phyloP scores from a whole-genome alignment of 2,797 vertebrate species.

The Hylomyscus alleni region DNA sequence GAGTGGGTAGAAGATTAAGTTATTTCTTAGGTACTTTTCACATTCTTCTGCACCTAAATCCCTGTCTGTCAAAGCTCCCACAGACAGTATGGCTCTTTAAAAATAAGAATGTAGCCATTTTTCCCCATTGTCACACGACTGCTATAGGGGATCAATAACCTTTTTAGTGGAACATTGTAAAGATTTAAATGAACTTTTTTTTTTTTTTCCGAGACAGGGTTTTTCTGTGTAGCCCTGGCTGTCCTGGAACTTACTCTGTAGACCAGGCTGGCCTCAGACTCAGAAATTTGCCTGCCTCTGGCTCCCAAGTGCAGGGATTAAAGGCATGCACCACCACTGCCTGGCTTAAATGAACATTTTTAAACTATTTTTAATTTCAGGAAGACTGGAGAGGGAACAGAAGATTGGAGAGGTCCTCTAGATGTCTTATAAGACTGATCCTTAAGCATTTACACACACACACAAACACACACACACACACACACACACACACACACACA shows the following conservation, averaged over 20 bases:
- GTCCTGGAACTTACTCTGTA: too few species aligned
- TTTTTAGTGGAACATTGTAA: background rate
- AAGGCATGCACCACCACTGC: too few species aligned
- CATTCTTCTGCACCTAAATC: background rate
- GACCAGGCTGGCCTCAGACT: too few species aligned
- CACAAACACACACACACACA: background rate
- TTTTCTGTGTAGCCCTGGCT: too few species aligned
- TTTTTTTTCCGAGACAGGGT: background rate
- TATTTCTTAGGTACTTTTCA: conserved; percentile 29
- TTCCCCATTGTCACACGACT: background rate
- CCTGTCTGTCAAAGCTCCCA: background rate
- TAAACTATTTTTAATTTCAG: conserved; percentile 52
- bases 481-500: background rate
- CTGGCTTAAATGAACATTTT: conserved; percentile 26
- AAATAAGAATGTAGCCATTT: background rate
- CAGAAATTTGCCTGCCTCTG: too few species aligned
- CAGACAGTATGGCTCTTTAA: background rate
- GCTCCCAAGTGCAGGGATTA: too few species aligned
- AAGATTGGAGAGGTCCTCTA: background rate
- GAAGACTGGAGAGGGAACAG: conserved; percentile 13
- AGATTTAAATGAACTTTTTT: conserved; percentile 41
- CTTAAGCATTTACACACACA: conserved; percentile 17
- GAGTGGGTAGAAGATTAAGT: background rate
- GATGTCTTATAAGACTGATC: conserved; percentile 37
- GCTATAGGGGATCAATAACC: background rate